Percentiles rank a stretch among this genome's conserved stretches.
These are phyloP conservation scores for Pollenia angustigena DNA, from an alignment of 2,888 invertebrate species.

Conservation along the genomic window DNA sequence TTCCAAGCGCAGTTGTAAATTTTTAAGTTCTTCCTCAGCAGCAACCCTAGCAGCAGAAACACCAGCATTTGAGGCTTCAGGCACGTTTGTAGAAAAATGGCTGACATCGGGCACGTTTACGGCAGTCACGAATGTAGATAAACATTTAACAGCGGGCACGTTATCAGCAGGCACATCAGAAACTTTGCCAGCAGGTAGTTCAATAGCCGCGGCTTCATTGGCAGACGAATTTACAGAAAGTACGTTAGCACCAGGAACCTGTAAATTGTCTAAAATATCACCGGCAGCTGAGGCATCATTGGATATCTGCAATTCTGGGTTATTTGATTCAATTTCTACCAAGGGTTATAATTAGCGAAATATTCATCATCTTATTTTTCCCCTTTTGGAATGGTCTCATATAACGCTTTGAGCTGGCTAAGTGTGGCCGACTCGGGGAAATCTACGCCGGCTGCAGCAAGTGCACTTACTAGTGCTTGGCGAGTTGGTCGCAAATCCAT, in stretches of 20 bases:
- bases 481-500: no score
- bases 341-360: slow-evolving; percentile 6
- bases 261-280: slow-evolving; percentile 10
- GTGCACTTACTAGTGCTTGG: no score
- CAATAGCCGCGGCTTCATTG: slow-evolving; percentile 38
- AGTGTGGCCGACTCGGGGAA: no score
- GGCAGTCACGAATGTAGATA: slow-evolving; percentile 16
- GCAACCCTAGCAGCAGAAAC: no score
- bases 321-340: slow-evolving; percentile 8
- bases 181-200: slow-evolving; percentile 9
- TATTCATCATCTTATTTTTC: neutral
- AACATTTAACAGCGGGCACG: slow-evolving; percentile 7
- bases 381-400: no score
- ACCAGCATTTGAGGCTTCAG: no score
- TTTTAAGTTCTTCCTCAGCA: no score
- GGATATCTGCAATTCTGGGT: slow-evolving; percentile 18
- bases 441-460: no score
- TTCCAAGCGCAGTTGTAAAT: no score
- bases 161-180: neutral
- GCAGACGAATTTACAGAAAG: slow-evolving; percentile 34
- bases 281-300: slow-evolving; percentile 22
- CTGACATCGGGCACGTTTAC: neutral
- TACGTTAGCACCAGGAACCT: slow-evolving; percentile 31
- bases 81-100: no score
- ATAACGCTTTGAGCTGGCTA: no score